phyloP scores from a whole-genome alignment of 92 coral and sea anemone species.

The Siderastrea radians region DNA sequence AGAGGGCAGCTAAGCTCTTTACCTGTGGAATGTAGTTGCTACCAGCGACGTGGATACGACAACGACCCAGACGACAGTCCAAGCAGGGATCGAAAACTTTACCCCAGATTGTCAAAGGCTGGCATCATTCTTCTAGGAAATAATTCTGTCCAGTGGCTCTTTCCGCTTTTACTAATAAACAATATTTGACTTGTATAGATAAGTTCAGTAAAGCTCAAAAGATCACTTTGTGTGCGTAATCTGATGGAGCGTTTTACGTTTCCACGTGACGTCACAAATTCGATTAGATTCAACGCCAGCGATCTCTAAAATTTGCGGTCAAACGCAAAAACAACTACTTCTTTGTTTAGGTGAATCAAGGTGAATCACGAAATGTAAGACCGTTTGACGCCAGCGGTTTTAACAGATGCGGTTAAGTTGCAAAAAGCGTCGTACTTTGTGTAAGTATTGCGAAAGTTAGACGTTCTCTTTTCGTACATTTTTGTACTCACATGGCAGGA shows the following conservation, averaged over 20 bases:
- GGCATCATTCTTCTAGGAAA: not conserved
- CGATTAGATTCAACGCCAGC: slow-evolving; percentile 17
- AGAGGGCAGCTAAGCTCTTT: not conserved
- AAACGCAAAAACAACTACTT: not conserved
- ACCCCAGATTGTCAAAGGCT: not conserved
- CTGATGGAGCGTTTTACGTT: not conserved
- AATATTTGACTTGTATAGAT: not conserved
- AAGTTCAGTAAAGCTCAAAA: not conserved
- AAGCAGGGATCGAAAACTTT: not conserved
- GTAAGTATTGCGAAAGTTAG: too few species aligned
- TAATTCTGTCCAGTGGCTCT: not conserved
- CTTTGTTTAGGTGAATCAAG: not conserved
- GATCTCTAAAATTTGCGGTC: slow-evolving; percentile 1
- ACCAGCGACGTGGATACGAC: not conserved
- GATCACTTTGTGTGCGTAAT: not conserved
- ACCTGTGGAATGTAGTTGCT: not conserved
- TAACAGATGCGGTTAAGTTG: not conserved
- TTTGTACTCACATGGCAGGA: slow-evolving; percentile 13
- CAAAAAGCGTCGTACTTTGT: not conserved
- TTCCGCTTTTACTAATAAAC: not conserved
- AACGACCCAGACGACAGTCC: not conserved
- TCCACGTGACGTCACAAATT: slow-evolving; percentile 57
- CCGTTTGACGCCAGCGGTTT: not conserved
- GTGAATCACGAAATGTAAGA: not conserved
- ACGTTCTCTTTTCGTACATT: not conserved